These are phyloP conservation scores for Oxystoma pomonae DNA, from an alignment of 2,888 invertebrate species.

Conservation along the genomic window DNA sequence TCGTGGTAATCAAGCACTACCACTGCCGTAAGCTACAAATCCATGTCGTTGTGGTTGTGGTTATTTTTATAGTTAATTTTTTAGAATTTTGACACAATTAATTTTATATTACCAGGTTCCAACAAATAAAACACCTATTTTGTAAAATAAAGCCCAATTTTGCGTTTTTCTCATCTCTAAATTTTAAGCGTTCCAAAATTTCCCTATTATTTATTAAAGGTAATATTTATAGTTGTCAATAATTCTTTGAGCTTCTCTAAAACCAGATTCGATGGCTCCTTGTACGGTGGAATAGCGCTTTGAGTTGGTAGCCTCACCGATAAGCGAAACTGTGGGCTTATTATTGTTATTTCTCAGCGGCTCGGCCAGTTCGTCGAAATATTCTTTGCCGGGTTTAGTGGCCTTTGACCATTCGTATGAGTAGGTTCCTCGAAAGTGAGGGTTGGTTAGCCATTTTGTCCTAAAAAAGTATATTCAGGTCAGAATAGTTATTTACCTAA, in stretches of 20 bases:
- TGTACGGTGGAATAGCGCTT: slow-evolving; percentile 49
- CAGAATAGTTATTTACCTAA: too few species aligned
- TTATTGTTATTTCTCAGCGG: slow-evolving; percentile 25
- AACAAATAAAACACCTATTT: too few species aligned
- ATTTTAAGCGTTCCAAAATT: too few species aligned
- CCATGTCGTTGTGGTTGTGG: too few species aligned
- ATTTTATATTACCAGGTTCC: too few species aligned
- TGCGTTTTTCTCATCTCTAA: too few species aligned
- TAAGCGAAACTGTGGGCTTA: slow-evolving; percentile 52
- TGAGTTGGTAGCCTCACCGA: slow-evolving; percentile 53
- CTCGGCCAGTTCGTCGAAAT: slow-evolving; percentile 14
- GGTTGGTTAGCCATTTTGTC: slow-evolving; percentile 30
- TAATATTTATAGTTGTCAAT: slow-evolving; percentile 31
- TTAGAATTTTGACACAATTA: too few species aligned
- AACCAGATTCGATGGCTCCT: slow-evolving; percentile 49
- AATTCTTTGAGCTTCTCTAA: slow-evolving; percentile 48
- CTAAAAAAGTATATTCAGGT: too few species aligned
- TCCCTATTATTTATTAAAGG: background rate
- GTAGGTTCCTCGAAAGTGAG: slow-evolving; percentile 32
- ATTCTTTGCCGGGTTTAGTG: slow-evolving; percentile 18
- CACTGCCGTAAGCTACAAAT: too few species aligned
- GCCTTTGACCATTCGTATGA: slow-evolving; percentile 42
- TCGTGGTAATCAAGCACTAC: too few species aligned
- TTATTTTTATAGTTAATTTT: too few species aligned
- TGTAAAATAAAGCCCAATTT: too few species aligned